Evolutionary conservation across 2,113 vertebrate species (phyloP).

Genomic region (Naja naja): DNA sequence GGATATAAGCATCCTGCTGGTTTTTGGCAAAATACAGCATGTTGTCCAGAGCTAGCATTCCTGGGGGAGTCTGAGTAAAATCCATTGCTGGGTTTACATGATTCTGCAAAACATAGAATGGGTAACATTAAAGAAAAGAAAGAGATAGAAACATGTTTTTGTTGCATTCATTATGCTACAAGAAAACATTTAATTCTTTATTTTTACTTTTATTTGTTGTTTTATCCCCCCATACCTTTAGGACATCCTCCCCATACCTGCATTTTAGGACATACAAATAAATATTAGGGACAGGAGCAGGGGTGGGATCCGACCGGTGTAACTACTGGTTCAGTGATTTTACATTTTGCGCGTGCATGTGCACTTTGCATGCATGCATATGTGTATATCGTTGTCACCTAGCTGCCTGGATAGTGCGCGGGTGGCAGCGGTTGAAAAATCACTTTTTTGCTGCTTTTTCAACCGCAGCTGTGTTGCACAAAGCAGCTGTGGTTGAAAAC

Average conservation of each 20-base stretch:
- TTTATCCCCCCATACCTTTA: neutral
- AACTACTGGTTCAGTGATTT: no score
- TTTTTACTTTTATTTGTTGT: neutral
- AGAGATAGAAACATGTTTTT: neutral
- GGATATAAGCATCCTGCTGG: conserved; percentile 93
- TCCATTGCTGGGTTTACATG: conserved; percentile 98
- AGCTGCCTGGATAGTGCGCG: no score
- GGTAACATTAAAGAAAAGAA: neutral
- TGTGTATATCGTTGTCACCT: no score
- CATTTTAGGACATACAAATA: neutral
- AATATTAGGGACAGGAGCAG: neutral
- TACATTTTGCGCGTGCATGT: no score
- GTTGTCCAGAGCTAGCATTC: conserved; percentile 96
- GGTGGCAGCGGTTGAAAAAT: no score
- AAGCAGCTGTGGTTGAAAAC: no score
- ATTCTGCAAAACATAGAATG: conserved; percentile 75
- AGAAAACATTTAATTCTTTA: neutral
- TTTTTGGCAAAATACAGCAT: conserved; percentile 97
- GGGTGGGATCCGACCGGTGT: no score
- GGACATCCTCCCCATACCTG: neutral
- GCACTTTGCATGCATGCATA: no score
- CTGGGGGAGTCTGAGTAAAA: conserved; percentile 97
- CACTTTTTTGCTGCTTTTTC: no score
- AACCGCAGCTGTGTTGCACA: no score
- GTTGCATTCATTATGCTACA: neutral